A percentile compares a stretch with the other conserved stretches of the same genome.
phyloP scores from a whole-genome alignment of 2,113 vertebrate species.

The Argyrosomus japonicus region DNA sequence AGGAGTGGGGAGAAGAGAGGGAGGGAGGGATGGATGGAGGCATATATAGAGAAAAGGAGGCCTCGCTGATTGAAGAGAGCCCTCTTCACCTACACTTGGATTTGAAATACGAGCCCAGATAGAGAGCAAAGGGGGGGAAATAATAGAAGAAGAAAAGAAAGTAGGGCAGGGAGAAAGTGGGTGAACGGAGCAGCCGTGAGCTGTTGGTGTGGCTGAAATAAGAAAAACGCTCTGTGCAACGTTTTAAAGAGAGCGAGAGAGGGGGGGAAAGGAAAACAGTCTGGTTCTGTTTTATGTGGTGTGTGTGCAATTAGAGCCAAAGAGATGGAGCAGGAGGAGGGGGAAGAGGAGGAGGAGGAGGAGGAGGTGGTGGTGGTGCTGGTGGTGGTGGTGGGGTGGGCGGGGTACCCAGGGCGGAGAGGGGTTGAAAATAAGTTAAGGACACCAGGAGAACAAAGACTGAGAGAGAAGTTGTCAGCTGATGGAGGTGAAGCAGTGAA shows the following conservation, averaged over 20 bases:
- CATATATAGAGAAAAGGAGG: constrained; percentile 32
- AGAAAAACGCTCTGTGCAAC: constrained; percentile 71
- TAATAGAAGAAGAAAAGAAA: constrained; percentile 43
- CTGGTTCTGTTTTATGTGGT: constrained; percentile 85
- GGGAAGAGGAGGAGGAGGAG: constrained; percentile 5
- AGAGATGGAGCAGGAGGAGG: constrained; percentile 35
- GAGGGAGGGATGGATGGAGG: constrained; percentile 53
- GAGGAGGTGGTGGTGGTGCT: background rate
- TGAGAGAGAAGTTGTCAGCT: constrained; percentile 39
- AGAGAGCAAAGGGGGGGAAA: constrained; percentile 13
- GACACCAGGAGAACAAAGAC: constrained; percentile 52
- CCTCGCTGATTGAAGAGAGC: constrained; percentile 45
- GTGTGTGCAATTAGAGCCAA: constrained; percentile 82
- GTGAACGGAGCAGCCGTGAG: constrained; percentile 54
- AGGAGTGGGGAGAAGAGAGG: constrained; percentile 36
- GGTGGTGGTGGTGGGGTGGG: background rate
- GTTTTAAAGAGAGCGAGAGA: constrained; percentile 43
- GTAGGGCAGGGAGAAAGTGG: constrained; percentile 65
- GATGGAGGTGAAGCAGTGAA: background rate
- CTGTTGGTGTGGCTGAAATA: constrained; percentile 67
- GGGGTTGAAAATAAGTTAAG: constrained; percentile 50
- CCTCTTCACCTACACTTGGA: constrained; percentile 55
- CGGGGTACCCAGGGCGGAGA: constrained; percentile 28
- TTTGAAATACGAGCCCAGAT: constrained; percentile 62
- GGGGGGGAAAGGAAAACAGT: constrained; percentile 79